Conservation (phyloP, 2,888 invertebrate genomes). For the Petrophora chlorosata region DNA sequence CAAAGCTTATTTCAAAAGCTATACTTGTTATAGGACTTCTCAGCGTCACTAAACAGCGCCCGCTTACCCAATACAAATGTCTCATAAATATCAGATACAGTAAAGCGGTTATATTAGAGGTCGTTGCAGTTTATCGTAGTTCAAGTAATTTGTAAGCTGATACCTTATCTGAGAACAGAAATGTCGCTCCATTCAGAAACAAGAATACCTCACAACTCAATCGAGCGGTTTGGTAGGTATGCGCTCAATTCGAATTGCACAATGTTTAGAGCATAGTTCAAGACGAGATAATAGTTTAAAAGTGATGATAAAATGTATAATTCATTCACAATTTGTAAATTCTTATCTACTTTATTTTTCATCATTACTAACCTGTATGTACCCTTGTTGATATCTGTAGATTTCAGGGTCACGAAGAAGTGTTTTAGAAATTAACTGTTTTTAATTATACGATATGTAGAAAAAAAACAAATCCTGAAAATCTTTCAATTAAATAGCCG, state of each 20-base stretch:
- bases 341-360: too few species aligned
- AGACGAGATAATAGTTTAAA: constrained; percentile 9
- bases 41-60: constrained; percentile 26
- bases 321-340: too few species aligned
- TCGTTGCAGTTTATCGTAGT: constrained; percentile 47
- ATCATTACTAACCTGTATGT: too few species aligned
- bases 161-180: constrained; percentile 46
- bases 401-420: too few species aligned
- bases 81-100: constrained; percentile 37
- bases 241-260: constrained; percentile 16
- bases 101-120: constrained; percentile 41
- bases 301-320: not conserved
- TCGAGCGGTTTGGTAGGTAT: constrained; percentile 20
- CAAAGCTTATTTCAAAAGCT: constrained; percentile 30
- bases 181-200: constrained; percentile 40
- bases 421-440: too few species aligned
- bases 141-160: constrained; percentile 51
- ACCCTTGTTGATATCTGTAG: too few species aligned
- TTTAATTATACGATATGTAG: too few species aligned
- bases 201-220: constrained; percentile 27
- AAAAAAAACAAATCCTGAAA: too few species aligned
- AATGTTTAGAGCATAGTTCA: constrained; percentile 12
- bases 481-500: too few species aligned
- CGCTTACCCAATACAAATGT: constrained; percentile 26
- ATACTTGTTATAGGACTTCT: constrained; percentile 31